Conservation (phyloP, 2,888 invertebrate species). For the Erebia epiphron region DNA sequence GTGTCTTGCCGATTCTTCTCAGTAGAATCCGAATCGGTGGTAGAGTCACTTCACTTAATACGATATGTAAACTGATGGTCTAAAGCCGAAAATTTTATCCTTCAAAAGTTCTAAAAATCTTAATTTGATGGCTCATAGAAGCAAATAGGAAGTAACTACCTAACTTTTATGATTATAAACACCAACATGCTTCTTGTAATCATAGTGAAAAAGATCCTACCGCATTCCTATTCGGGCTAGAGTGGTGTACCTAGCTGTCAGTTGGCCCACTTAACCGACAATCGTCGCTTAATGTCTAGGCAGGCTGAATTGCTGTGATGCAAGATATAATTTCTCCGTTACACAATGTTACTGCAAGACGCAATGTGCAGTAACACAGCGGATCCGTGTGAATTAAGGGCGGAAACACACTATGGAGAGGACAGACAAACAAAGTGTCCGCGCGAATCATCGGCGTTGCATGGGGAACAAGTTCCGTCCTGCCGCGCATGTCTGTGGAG, state of each 20-base stretch:
- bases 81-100: too few species aligned
- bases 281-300: slow-evolving; percentile 14
- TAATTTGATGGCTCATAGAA: too few species aligned
- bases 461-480: too few species aligned
- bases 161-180: too few species aligned
- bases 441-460: too few species aligned
- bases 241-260: background rate
- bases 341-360: slow-evolving; percentile 27
- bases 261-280: slow-evolving; percentile 1
- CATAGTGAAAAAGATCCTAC: background rate
- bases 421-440: background rate
- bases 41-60: too few species aligned
- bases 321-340: slow-evolving; percentile 36
- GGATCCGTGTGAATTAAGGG: slow-evolving; percentile 26
- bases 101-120: too few species aligned
- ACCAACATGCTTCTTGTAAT: background rate
- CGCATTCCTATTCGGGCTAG: background rate
- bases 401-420: slow-evolving; percentile 4
- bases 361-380: background rate
- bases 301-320: slow-evolving; percentile 27
- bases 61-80: too few species aligned
- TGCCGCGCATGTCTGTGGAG: too few species aligned
- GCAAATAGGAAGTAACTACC: too few species aligned
- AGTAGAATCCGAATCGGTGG: too few species aligned
- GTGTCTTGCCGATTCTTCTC: too few species aligned